phyloP scores from a whole-genome alignment of 2,888 invertebrate genomes.

The Tetragonula carbonaria region DNA sequence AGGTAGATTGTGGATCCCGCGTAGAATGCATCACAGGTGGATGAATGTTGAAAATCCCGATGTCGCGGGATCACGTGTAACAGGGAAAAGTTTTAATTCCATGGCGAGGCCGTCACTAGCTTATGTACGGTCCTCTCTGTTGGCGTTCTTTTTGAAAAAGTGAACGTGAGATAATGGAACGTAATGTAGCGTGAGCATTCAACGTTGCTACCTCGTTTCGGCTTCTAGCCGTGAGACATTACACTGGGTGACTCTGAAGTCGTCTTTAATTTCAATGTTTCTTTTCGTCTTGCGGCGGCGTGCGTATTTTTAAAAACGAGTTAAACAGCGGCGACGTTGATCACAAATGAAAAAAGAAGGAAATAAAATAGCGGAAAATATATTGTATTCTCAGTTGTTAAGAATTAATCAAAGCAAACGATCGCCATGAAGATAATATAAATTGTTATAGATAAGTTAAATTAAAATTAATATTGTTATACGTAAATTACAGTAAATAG shows the following conservation, averaged over 20 bases:
- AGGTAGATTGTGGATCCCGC: slow-evolving; percentile 69
- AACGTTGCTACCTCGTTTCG: slow-evolving; percentile 55
- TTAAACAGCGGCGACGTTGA: too few species aligned
- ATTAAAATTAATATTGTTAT: too few species aligned
- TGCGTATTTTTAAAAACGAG: too few species aligned
- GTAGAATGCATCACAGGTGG: slow-evolving; percentile 59
- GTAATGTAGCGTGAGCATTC: slow-evolving; percentile 69
- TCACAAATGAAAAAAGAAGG: too few species aligned
- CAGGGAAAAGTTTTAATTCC: slow-evolving; percentile 58
- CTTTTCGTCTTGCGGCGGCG: too few species aligned
- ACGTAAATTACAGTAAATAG: too few species aligned
- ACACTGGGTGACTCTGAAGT: slow-evolving; percentile 41
- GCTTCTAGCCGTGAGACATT: slow-evolving; percentile 38
- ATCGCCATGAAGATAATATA: too few species aligned
- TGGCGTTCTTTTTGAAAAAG: slow-evolving; percentile 64
- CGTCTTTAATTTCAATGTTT: background rate
- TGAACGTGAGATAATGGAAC: slow-evolving; percentile 72
- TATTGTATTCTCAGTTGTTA: too few species aligned
- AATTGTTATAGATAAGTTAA: too few species aligned
- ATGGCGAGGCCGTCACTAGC: slow-evolving; percentile 37
- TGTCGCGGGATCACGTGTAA: slow-evolving; percentile 31
- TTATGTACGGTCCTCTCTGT: slow-evolving; percentile 45
- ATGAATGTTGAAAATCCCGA: slow-evolving; percentile 51
- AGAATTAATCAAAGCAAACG: too few species aligned
- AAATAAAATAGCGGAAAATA: too few species aligned